Evolutionary conservation across 2,797 vertebrate species (phyloP), one percentile per base, ranked within the genome.

Genomic region (Ceryle rudis): DNA sequence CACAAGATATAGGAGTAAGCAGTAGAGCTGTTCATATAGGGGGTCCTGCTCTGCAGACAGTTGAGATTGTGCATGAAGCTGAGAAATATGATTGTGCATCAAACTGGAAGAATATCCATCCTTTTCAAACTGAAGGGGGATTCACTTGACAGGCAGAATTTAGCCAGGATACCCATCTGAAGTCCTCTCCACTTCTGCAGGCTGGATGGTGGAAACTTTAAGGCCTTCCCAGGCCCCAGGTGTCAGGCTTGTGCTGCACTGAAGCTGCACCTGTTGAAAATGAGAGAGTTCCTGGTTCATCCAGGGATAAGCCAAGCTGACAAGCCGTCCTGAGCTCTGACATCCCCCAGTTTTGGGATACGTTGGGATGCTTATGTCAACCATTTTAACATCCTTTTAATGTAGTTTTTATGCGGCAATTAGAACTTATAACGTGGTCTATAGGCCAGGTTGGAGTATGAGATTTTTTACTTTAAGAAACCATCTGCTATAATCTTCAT

Each of bases 211-310:
- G 15, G 46, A 22, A 80, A 19, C 14, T 29, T 0, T 15, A 17
- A 57, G 28, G 47, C 29, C 14, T 46, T 66, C 5, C 4, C 0
- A 0, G 52, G 51, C 25, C n/a, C 14, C 39, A 17, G 19, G 39
- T 42, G 23, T n/a, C 74, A 35, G 42, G 11, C 9, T 39, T 29
- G 33, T 55, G 73, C 54, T 80, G 60, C 57, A 74, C 57, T 57
- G 64, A n/a, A 44, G 26, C 23, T 37, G 54, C 28, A 37, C 75
- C 55, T 28, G 21, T 7, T 47, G 44, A 42, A 74, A 64, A 21
- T 0, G 4, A 18, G 25, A 35, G 23, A 22, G 42, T 44, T 71
- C 54, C 49, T 47, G 37, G 35, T 55, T 49, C 18, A 17, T 19
- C 14, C 62, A 25, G 39, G 37, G 14, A 13, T 12, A 29, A 42